Conservation (phyloP, 1,140 invertebrate species). For the Anagrus nilaparvatae region DNA sequence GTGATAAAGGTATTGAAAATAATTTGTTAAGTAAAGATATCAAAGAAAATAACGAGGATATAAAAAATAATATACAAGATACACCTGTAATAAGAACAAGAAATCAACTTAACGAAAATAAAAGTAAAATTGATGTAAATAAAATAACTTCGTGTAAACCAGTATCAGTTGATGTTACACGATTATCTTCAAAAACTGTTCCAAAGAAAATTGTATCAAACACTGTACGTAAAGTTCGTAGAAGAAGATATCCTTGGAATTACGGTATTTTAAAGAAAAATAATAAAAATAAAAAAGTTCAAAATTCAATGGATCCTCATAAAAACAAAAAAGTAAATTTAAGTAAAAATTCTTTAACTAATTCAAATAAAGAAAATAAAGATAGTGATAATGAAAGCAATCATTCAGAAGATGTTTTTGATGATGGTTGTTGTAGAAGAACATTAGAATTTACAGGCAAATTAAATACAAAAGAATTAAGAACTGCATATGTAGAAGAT, state of each 20-base stretch:
- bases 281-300: neutral
- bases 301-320: too few relatives aligned
- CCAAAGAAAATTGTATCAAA: constrained; percentile 4
- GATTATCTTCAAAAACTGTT: neutral
- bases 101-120: constrained; percentile 12
- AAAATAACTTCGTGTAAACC: constrained; percentile 5
- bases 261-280: constrained; percentile 7
- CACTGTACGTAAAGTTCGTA: constrained; percentile 1
- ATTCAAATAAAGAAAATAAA: too few relatives aligned
- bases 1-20: too few relatives aligned
- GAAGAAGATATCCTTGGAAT: constrained; percentile 6
- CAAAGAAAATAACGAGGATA: too few relatives aligned
- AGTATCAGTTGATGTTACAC: constrained; percentile 4
- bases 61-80: too few relatives aligned
- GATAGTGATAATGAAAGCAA: neutral
- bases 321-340: too few relatives aligned
- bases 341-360: too few relatives aligned
- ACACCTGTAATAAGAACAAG: constrained; percentile 13
- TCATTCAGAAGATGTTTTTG: neutral
- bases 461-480: constrained; percentile 10
- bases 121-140: neutral
- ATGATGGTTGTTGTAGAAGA: constrained; percentile 14
- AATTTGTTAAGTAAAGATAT: too few relatives aligned
- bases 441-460: constrained; percentile 12
- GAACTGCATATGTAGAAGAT: constrained; percentile 6